Base-by-base conservation (phyloP, 2,888 invertebrate genomes). In the Ischnura elegans region DNA sequence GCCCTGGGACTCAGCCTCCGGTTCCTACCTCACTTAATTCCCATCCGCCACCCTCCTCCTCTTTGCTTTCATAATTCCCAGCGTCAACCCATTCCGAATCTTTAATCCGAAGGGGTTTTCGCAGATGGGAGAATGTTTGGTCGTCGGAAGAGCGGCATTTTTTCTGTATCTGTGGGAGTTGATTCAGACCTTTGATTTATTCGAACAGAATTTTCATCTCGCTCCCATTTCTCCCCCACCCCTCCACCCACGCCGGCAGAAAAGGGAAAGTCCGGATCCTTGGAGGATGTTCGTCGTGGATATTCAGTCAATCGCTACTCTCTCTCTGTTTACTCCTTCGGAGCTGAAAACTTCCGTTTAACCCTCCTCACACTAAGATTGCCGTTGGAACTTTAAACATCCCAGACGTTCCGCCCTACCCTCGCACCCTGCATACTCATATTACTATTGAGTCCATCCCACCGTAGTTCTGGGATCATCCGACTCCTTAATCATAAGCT, bases 31-130 rank as follows among this genome's bases (percentile, higher is more conserved):
- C 19, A 2, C 25, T 61, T 16, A 61, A 6, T 61, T n/a, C 61
- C 61, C n/a, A 47, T 25, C 61, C 61, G 8, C 21, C 21, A 61
- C 61, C n/a, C 29, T 76, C 76, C 29, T 76, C 76, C 25, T 86
- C 86, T 86, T 46, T 46, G 86, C 86, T 86, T 46, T 86, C 86
- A 86, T 86, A 86, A 86, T 86, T 86, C 46, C 86, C 86, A n/a
- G 46, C 86, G 86, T 86, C 86, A 86, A 86, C 86, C 42, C 86
- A 86, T 86, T 86, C 46, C 86, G 25, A 86, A 86, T 86, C 45
- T 86, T 45, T 86, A 86, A 86, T 86, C 86, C 86, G 43, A 25
- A 61, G 61, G 61, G 25, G 8, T 61, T 8, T 51, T 13, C 0
- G 19, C 16, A 51, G 86, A 46, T 45, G 21, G 86, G 86, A 25